Percentiles rank a stretch among this genome's conserved stretches.
Conservation (phyloP, 2,888 invertebrate species). For the Agrotis puta region DNA sequence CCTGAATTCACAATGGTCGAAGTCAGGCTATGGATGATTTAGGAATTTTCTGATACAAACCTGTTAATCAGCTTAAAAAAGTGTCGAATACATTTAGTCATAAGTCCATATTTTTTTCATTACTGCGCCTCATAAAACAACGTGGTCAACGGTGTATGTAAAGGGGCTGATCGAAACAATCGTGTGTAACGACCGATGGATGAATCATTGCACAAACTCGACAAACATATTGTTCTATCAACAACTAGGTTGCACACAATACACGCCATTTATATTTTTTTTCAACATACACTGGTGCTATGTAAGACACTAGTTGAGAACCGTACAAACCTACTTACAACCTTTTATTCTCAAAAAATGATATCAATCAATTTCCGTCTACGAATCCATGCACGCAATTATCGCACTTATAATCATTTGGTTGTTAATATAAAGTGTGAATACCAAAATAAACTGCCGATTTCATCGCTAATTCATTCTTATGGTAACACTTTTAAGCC, state of each 20-base stretch:
- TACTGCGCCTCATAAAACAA: slow-evolving; percentile 42
- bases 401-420: slow-evolving; percentile 16
- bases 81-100: neutral
- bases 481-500: neutral
- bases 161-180: slow-evolving; percentile 47
- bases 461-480: slow-evolving; percentile 10
- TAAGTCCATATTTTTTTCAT: slow-evolving; percentile 10
- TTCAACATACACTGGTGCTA: slow-evolving; percentile 14
- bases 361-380: slow-evolving; percentile 50
- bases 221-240: slow-evolving; percentile 52
- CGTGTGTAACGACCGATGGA: slow-evolving; percentile 55
- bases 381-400: slow-evolving; percentile 4
- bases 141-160: slow-evolving; percentile 48
- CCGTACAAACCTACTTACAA: neutral
- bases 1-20: no score
- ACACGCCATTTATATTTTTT: slow-evolving; percentile 28
- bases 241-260: slow-evolving; percentile 49
- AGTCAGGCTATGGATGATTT: no score
- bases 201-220: slow-evolving; percentile 55
- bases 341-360: slow-evolving; percentile 20
- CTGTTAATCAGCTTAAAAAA: neutral
- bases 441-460: slow-evolving; percentile 8
- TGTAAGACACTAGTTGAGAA: slow-evolving; percentile 37
- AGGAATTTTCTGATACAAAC: neutral
- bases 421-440: slow-evolving; percentile 28